phyloP scores from a whole-genome alignment of 2,888 invertebrate genomes.

The Dorcus hopei region DNA sequence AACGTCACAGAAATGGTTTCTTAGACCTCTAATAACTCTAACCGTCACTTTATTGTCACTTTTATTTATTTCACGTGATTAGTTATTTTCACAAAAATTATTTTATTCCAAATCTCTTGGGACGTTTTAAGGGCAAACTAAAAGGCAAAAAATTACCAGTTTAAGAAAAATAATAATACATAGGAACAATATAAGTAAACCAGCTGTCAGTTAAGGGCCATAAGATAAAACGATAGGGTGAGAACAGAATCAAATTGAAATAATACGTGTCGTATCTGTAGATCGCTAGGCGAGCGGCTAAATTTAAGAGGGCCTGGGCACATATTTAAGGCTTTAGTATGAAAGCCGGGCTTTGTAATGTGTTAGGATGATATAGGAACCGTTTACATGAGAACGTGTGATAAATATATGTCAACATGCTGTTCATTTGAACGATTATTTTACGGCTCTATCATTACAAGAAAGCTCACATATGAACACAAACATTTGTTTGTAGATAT shows the following conservation, averaged over 20 bases:
- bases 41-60: background rate
- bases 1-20: background rate
- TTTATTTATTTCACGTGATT: background rate
- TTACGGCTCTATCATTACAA: conserved; percentile 7
- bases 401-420: conserved; percentile 30
- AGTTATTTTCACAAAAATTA: too few relatives aligned
- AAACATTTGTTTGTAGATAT: background rate
- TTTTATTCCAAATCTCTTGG: too few relatives aligned
- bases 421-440: conserved; percentile 22
- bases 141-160: too few relatives aligned
- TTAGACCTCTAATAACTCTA: background rate
- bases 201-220: conserved; percentile 7
- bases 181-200: background rate
- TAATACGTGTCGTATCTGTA: conserved; percentile 28
- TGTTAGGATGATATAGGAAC: conserved; percentile 25
- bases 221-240: conserved; percentile 23
- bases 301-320: conserved; percentile 27
- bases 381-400: conserved; percentile 23
- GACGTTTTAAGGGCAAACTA: too few relatives aligned
- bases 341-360: conserved; percentile 25
- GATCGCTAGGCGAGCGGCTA: conserved; percentile 28
- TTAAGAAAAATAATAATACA: too few relatives aligned
- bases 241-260: conserved; percentile 25
- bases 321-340: conserved; percentile 31
- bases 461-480: background rate